Base-by-base conservation (phyloP, 2,113 vertebrate genomes). In the Entelurus aequoreus region DNA sequence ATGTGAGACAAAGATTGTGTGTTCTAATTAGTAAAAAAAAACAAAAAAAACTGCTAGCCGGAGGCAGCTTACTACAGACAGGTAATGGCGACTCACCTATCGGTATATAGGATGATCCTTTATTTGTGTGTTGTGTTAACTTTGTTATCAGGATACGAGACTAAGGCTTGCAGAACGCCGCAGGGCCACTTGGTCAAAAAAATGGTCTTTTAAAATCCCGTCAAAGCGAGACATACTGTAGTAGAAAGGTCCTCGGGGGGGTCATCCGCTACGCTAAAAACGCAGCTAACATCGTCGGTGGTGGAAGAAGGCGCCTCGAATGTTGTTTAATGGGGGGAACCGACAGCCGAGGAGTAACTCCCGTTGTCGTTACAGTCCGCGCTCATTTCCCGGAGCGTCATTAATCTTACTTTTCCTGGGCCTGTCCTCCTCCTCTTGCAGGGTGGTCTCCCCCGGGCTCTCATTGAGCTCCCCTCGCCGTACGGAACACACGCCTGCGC, bases 391-490 rank as follows among this genome's bases (percentile, higher is more conserved):
- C 74, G 78, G 55, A 81, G 79, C 75, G 79, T 85, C 86, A 89
- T 89, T 88, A 88, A 89, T 89, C 87, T 89, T 88, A 84, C 84
- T 88, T 87, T 84, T 69, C 81, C 80, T 60, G 37, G 42, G 78
- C 79, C 83, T 84, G 79, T 86, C 84, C 82, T 80, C 81, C 66
- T 68, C 63, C 54, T 73, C 80, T 83, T 82, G 66, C 77, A 61
- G 66, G 83, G 84, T 84, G 83, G 80, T 81, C 81, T 86, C 83
- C 80, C 74, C 66, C 48, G 66, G 80, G 83, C 69, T 28, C 76
- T 82, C 75, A 71, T 85, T 82, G 84, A 79, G 78, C 71, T 83
- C 78, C 64, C 63, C 1, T 57, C 44, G 12, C 55, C 21, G 55
- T 57, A 46, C 40, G 16, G 15, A 60, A 48, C 71, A 73, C 69